Conservation (phyloP, 2,797 vertebrate genomes). For the Presbytis comata region DNA sequence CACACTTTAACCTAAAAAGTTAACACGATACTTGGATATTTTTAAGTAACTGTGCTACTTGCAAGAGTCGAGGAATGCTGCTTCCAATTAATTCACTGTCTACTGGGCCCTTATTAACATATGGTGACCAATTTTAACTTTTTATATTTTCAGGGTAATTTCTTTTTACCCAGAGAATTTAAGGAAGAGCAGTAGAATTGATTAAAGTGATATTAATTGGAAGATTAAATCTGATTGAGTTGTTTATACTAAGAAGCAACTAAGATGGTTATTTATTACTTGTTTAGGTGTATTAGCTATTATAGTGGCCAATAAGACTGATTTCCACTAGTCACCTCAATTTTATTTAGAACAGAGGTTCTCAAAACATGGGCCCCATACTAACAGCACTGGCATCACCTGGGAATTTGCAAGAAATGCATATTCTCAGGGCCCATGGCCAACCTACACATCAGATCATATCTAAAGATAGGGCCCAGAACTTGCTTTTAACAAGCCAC, state of each 20-base stretch:
- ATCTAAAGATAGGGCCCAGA: too few species aligned
- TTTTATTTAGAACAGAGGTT: background rate
- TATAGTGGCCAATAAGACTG: background rate
- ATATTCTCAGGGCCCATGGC: background rate
- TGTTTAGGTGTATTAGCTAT: background rate
- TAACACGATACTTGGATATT: background rate
- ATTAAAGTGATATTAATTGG: background rate
- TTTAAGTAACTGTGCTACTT: background rate
- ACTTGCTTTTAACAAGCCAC: background rate
- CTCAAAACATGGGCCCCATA: background rate
- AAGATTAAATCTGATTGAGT: background rate
- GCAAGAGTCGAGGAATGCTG: background rate
- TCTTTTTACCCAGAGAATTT: background rate
- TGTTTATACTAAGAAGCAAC: background rate
- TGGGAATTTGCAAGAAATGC: background rate
- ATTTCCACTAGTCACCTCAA: background rate
- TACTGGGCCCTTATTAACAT: background rate
- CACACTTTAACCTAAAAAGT: constrained; percentile 34
- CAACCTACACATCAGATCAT: background rate
- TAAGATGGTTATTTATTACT: background rate
- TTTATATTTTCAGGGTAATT: background rate
- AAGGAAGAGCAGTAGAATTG: background rate
- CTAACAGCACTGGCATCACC: background rate
- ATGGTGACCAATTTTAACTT: constrained; percentile 22
- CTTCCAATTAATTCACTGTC: background rate